Percentiles rank a stretch among this genome's conserved stretches.
Evolutionary conservation across 2,113 vertebrate genomes (phyloP).

Genomic region (Potamarius usumacintae): DNA sequence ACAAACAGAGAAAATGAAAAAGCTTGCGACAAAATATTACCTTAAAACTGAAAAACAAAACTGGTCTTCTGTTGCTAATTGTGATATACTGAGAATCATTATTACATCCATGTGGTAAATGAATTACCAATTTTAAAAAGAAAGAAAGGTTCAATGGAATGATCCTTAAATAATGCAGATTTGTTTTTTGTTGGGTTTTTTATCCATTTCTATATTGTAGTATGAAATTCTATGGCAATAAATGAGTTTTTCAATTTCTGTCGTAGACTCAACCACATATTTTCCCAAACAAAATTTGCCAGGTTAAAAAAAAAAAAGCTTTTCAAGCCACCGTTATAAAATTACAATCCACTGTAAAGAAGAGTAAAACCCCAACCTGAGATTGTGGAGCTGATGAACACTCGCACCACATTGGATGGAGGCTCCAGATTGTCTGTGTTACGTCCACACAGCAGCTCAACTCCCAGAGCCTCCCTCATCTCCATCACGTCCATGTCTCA

Average conservation of each 20-base stretch:
- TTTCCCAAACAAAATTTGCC: neutral
- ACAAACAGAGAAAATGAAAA: neutral
- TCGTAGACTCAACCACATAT: neutral
- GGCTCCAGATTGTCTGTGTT: conserved; percentile 20
- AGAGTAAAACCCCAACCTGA: conserved; percentile 66
- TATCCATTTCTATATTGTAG: neutral
- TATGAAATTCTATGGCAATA: too few species aligned
- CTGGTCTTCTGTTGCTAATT: neutral
- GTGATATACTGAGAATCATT: neutral
- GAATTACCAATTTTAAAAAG: neutral
- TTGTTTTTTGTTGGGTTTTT: too few species aligned
- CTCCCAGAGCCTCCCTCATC: conserved; percentile 31
- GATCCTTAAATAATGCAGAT: neutral
- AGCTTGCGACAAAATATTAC: neutral
- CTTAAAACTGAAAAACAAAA: neutral
- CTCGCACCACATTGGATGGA: conserved; percentile 65
- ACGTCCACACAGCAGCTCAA: conserved; percentile 58
- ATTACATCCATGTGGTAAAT: neutral
- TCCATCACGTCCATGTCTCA: conserved; percentile 25
- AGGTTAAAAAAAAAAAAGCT: neutral
- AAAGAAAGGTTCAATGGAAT: neutral
- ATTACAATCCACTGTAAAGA: neutral
- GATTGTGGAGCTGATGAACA: conserved; percentile 77
- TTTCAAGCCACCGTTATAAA: neutral
- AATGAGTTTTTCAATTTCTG: neutral